phyloP scores from a whole-genome alignment of 2,113 vertebrate species.

The Fulmarus glacialis region DNA sequence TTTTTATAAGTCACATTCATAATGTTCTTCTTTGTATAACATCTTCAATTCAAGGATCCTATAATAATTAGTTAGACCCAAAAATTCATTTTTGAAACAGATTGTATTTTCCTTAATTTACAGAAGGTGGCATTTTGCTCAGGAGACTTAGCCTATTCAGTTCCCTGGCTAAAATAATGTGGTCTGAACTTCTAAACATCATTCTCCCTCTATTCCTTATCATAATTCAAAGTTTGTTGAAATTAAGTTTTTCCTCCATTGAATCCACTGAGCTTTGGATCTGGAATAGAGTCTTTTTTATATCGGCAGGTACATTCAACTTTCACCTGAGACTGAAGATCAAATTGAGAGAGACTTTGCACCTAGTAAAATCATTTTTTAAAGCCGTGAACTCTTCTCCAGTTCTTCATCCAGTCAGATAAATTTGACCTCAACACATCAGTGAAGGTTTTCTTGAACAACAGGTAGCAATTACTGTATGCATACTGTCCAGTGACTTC shows the following conservation, averaged over 20 bases:
- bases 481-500: not conserved
- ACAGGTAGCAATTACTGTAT: not conserved
- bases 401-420: not conserved
- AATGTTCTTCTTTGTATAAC: not conserved
- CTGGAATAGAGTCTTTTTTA: not conserved
- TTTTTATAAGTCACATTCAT: not conserved
- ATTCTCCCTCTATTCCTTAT: not conserved
- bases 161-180: not conserved
- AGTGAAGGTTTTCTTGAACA: not conserved
- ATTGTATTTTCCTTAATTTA: not conserved
- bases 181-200: not conserved
- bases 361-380: not conserved
- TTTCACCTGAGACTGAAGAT: not conserved
- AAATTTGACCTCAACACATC: not conserved
- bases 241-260: not conserved
- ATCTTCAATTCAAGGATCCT: not conserved
- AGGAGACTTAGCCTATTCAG: not conserved
- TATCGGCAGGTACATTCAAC: not conserved
- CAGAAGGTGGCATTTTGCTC: not conserved
- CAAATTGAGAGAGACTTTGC: not conserved
- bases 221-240: not conserved
- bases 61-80: not conserved
- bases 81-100: not conserved
- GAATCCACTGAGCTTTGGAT: not conserved
- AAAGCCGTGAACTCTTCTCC: not conserved